Base-by-base conservation (phyloP, 2,797 vertebrate species). In the Lemur catta region DNA sequence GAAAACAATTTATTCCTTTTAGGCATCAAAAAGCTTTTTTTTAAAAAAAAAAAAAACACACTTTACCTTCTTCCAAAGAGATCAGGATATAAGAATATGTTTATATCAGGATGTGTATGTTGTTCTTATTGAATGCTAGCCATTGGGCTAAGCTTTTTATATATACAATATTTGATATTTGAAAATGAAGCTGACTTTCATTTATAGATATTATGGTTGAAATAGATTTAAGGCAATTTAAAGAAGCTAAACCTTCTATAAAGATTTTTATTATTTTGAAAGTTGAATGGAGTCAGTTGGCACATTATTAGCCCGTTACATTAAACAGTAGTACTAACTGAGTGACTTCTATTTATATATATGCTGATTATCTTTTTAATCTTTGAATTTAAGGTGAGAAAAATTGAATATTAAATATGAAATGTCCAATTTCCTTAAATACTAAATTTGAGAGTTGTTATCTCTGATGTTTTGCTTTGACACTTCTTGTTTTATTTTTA, bases 201-300 rank as follows among this genome's bases (percentile, higher is more conserved):
- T 79, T 71, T 91, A 46, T 93, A 63, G 1, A 4, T 91, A 82
- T 81, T 93, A 86, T 14, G 41, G 17, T 81, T 93, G 24, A 87
- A 92, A 90, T 63, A 72, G 7, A 81, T 82, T 95, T 92, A 85
- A 78, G 43, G 1, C 80, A 18, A 72, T 76, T 92, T 30, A 74
- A 78, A 91, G 84, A 78, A 74, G 17, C 50, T 95, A 85, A 93
- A 65, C 57, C 15, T 69, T 95, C 76, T 82, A 11, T 67, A 33
- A 89, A 93, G 28, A 59, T 84, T 65, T 74, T 95, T 75, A 26
- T 97, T 78, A 59, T 89, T 94, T 88, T 81, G 71, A 43, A 93
- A 93, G 28, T 85, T 10, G 1, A 71, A 86, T 80, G 6, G 11
- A 59, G 24, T 88, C 43, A 57, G 0, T 50, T 92, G 20, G 38